These are phyloP conservation scores for Trypoxylon attenuatum DNA, from an alignment of 2,888 invertebrate species.

Conservation along the genomic window DNA sequence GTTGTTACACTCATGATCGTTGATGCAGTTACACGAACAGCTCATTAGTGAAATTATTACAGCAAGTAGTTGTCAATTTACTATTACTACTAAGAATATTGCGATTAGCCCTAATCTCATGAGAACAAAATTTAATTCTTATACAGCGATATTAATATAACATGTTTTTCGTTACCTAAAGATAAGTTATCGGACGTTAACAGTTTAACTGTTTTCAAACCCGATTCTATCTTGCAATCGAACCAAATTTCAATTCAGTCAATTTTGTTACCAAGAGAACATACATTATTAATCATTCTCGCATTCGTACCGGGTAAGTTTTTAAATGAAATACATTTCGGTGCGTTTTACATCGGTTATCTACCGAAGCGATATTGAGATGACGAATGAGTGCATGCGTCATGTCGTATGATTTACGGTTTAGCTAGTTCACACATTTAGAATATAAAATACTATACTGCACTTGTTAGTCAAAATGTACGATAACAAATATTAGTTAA, in stretches of 20 bases:
- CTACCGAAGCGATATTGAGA: conserved; percentile 9
- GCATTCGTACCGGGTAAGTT: not conserved
- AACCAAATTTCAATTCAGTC: not conserved
- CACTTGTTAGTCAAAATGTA: conserved; percentile 71
- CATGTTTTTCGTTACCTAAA: conserved; percentile 31
- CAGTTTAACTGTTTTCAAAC: not conserved
- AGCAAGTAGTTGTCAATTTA: conserved; percentile 47
- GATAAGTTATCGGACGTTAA: conserved; percentile 15
- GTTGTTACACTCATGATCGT: conserved; percentile 41
- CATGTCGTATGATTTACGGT: conserved; percentile 30
- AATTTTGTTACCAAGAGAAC: not conserved
- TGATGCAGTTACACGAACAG: conserved; percentile 34
- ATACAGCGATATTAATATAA: conserved; percentile 46
- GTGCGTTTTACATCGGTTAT: conserved; percentile 16
- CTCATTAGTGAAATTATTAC: conserved; percentile 42
- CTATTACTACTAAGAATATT: conserved; percentile 38
- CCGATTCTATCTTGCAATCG: conserved; percentile 9
- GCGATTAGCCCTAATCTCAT: conserved; percentile 45
- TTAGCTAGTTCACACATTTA: conserved; percentile 34
- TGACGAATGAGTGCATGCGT: conserved; percentile 18
- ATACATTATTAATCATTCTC: conserved; percentile 1
- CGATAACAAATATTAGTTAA: conserved; percentile 63
- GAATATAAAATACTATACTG: conserved; percentile 57
- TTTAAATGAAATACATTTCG: conserved; percentile 12
- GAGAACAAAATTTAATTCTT: conserved; percentile 45